These are phyloP conservation scores for Ophion obscuratus DNA, from an alignment of 2,888 invertebrate species.

Conservation along the genomic window DNA sequence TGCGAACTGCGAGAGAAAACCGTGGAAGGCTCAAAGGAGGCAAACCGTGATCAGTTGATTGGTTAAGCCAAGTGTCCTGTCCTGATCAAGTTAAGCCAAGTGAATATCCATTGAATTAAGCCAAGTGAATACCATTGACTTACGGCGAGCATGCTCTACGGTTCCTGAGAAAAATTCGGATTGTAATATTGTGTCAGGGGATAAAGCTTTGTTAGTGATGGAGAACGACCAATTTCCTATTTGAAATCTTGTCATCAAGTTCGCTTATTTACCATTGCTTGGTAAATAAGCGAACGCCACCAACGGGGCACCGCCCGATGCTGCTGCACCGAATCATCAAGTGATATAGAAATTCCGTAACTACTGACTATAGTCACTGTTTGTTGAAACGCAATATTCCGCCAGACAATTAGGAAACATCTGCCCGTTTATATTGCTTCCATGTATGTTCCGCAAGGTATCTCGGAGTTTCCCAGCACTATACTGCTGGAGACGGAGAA, in stretches of 20 bases:
- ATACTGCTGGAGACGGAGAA: background rate
- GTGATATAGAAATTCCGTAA: constrained; percentile 19
- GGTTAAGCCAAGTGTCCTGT: background rate
- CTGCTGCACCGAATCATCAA: constrained; percentile 30
- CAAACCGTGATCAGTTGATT: background rate
- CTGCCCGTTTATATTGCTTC: constrained; percentile 24
- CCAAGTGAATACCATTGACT: background rate
- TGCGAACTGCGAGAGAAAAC: background rate
- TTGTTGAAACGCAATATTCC: constrained; percentile 18
- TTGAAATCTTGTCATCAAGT: constrained; percentile 13
- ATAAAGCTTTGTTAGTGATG: constrained; percentile 19
- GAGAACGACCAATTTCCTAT: constrained; percentile 1
- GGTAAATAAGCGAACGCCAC: background rate
- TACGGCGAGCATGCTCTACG: background rate
- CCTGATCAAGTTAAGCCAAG: too few species aligned
- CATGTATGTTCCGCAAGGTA: background rate
- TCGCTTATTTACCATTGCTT: constrained; percentile 21
- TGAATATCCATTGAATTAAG: too few species aligned
- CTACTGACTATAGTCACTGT: constrained; percentile 11
- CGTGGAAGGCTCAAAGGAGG: background rate
- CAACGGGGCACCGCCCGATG: background rate
- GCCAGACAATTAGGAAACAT: constrained; percentile 33
- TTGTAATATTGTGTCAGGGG: constrained; percentile 73
- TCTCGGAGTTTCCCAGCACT: constrained; percentile 1
- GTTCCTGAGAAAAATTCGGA: background rate